Evolutionary conservation across 2,888 invertebrate species (phyloP), one percentile per base, ranked within the genome.

Genomic region (Trichogramma dendrolimi): DNA sequence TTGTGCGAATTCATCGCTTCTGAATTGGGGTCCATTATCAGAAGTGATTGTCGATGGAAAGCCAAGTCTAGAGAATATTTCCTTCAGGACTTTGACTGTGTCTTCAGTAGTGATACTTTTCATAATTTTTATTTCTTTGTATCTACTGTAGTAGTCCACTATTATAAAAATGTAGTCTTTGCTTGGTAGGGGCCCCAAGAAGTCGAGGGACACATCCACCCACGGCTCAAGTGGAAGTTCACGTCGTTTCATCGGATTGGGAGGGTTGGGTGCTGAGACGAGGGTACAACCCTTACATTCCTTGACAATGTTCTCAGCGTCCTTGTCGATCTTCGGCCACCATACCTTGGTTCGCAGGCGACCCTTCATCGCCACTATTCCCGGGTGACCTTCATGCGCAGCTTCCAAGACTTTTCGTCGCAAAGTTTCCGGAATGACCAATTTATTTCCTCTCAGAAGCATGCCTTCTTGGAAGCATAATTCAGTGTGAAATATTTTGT

Each of bases 321-420:
- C 61, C 60, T 62, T 66, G 53, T 63, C 68, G 4, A 66, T 40
- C 7, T 47, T 39, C n/a, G 46, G 49, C 66, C 67, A 68, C 66
- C 63, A 63, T 6, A 67, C 65, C 58, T 68, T 67, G 8, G 59
- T 49, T 10, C 63, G 44, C 38, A 66, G 43, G 38, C 62, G 49
- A 41, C 56, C 27, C 62, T 68, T 59, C 63, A 67, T 67, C 5
- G 57, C 59, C 53, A 49, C 27, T 70, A 68, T 4, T 4, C 71
- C 71, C n/a, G 71, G 68, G 52, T 73, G 71, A 4, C 74, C 74
- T 62, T 74, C 71, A 54, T 73, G 73, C 14, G 70, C 71, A 39
- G 70, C 66, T 2, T 56, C 60, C 49, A 73, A 59, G 4, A 70
- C 67, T 11, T 50, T 27, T 48, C 27, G 10, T 10, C n/a, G 7